Evolutionary conservation across 2,888 invertebrate species (phyloP).

Genomic region (Dorcus hopei): DNA sequence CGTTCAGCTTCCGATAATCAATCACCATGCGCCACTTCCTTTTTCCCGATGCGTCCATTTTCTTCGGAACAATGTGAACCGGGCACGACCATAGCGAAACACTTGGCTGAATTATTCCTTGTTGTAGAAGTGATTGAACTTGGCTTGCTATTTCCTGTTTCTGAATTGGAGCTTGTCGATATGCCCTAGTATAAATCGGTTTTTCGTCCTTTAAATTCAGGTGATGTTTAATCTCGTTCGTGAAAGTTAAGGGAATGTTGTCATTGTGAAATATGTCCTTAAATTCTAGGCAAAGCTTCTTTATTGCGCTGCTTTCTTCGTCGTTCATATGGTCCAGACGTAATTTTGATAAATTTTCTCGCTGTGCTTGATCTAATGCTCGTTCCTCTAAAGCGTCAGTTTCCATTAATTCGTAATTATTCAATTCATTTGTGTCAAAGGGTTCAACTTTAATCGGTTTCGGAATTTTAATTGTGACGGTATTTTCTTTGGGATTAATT

Average conservation of each 20-base stretch:
- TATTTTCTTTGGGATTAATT: no score
- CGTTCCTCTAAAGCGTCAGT: no score
- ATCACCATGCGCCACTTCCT: constrained; percentile 25
- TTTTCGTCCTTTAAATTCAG: constrained; percentile 21
- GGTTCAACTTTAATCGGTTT: no score
- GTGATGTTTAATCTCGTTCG: constrained; percentile 24
- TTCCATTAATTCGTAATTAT: not conserved
- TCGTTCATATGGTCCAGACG: constrained; percentile 5
- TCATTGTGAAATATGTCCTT: constrained; percentile 20
- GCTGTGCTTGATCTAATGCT: not conserved
- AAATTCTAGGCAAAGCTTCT: constrained; percentile 12
- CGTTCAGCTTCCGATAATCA: constrained; percentile 28
- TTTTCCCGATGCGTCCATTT: constrained; percentile 21
- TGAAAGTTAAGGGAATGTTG: constrained; percentile 16
- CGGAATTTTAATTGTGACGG: no score
- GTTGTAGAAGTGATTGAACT: constrained; percentile 19
- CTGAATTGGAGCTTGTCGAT: constrained; percentile 29
- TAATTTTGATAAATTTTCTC: not conserved
- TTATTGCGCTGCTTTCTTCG: constrained; percentile 2
- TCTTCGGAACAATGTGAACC: constrained; percentile 26
- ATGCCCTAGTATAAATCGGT: constrained; percentile 22
- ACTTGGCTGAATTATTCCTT: constrained; percentile 17
- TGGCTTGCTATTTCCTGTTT: constrained; percentile 25
- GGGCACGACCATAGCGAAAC: constrained; percentile 19
- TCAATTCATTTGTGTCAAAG: not conserved